Evolutionary conservation across 2,797 vertebrate genomes (phyloP), one percentile per base, ranked within the genome.

Genomic region (Florisuga fusca): DNA sequence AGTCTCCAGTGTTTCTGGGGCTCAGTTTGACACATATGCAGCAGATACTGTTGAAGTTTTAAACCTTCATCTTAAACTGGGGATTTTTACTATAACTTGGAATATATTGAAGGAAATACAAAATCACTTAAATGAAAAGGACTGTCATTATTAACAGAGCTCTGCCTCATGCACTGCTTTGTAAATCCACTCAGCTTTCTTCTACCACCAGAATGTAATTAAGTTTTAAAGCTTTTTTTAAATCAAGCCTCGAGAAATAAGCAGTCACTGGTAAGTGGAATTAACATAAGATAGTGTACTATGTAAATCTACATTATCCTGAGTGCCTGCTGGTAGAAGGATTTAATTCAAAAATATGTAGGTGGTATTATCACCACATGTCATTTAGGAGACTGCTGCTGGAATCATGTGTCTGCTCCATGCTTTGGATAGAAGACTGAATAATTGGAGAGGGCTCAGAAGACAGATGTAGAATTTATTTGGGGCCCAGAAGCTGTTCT

Each of bases 321-420:
- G 27, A 69, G 38, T 81, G 73, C 66, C 76, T 92, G 33, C 75
- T 85, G 21, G 51, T 69, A 84, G 84, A 80, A 72, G n/a, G 46
- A 93, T 88, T 84, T 75, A 78, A 90, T 88, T 95, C 16, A 86
- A 81, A 94, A 71, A 59, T 66, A 53, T 18, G 73, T 83, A 87
- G 84, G 75, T 85, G 57, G 61, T 62, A 43, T 95, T 93, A 80
- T 25, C 66, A 68, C 66, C 59, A 31, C 69, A 45, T 89, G 82
- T 89, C 91, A 88, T 87, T 87, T 66, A 34, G 34, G 51, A 87
- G 68, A 48, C 43, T 80, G 59, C 66, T 95, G 31, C 87, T 78
- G 69, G 62, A 81, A 87, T 69, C 4, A 0, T 34, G 25, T 82
- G 38, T 89, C 87, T 87, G 27, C 18, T 73, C 55, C 53, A 15